These are phyloP conservation scores for Oreohelix idahoensis DNA, from an alignment of 1,140 invertebrate genomes.

Conservation along the genomic window DNA sequence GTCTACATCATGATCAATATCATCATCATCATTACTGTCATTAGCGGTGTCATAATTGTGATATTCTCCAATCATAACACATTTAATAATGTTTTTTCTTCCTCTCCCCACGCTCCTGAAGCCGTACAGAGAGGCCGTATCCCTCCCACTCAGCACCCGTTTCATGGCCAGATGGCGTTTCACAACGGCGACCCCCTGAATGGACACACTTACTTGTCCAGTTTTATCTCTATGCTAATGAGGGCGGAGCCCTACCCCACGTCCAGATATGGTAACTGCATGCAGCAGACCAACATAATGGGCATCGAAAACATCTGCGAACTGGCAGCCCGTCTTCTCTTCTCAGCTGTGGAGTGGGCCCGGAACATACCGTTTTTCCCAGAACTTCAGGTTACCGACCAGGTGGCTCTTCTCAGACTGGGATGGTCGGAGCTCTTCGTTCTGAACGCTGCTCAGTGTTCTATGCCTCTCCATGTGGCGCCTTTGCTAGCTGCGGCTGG, in stretches of 20 bases:
- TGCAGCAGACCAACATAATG: slow-evolving; percentile 79
- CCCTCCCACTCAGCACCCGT: slow-evolving; percentile 87
- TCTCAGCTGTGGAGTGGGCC: slow-evolving; percentile 98
- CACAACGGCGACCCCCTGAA: slow-evolving; percentile 81
- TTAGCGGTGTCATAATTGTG: too few species aligned
- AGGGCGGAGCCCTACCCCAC: slow-evolving; percentile 97
- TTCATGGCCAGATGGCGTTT: slow-evolving; percentile 74
- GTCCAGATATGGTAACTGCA: slow-evolving; percentile 93
- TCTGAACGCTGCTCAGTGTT: slow-evolving; percentile 94
- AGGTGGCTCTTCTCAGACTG: slow-evolving; percentile 93
- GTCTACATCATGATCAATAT: too few species aligned
- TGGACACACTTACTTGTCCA: slow-evolving; percentile 91
- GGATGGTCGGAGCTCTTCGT: slow-evolving; percentile 99
- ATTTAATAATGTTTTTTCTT: slow-evolving; percentile 8
- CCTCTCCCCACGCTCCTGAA: slow-evolving; percentile 73
- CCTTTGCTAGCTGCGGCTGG: slow-evolving; percentile 92
- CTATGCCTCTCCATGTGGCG: slow-evolving; percentile 96
- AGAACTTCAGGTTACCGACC: slow-evolving; percentile 85
- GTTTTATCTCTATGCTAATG: slow-evolving; percentile 94
- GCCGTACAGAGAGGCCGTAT: slow-evolving; percentile 97
- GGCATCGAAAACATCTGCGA: slow-evolving; percentile 94
- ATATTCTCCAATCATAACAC: too few species aligned
- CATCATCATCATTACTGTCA: too few species aligned
- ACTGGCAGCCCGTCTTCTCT: slow-evolving; percentile 92
- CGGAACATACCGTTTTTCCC: slow-evolving; percentile 98